Conservation (phyloP, 2,888 invertebrate species). For the Barypeithes pellucidus region DNA sequence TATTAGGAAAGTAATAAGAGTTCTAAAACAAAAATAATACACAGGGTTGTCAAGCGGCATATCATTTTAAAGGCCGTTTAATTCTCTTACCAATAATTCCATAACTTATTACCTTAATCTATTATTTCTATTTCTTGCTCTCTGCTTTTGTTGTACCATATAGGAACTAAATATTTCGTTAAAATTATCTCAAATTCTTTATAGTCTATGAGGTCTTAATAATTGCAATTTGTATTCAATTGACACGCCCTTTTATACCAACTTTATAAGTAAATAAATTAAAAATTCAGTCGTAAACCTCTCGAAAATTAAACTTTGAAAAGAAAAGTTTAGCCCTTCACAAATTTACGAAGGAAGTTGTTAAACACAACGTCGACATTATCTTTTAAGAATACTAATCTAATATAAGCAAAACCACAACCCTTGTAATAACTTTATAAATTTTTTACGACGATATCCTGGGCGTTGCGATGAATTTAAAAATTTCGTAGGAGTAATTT, state of each 20-base stretch:
- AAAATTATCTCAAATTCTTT: background rate
- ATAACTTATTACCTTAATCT: too few species aligned
- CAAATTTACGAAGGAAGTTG: conserved; percentile 35
- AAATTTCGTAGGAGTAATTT: conserved; percentile 24
- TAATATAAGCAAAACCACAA: conserved; percentile 40
- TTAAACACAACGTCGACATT: conserved; percentile 44
- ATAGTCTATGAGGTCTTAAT: background rate
- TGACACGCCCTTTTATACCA: conserved; percentile 15
- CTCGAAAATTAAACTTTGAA: conserved; percentile 37
- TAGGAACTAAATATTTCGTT: too few species aligned
- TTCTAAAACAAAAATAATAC: too few species aligned
- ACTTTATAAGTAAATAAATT: conserved; percentile 36
- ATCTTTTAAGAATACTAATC: conserved; percentile 47
- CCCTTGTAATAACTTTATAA: conserved; percentile 44
- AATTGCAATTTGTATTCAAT: conserved; percentile 25
- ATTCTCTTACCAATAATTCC: too few species aligned
- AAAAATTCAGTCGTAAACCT: conserved; percentile 35
- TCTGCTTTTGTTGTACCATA: too few species aligned
- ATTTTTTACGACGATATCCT: conserved; percentile 40
- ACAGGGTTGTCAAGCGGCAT: too few species aligned
- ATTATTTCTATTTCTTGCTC: too few species aligned
- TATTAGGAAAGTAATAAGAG: too few species aligned
- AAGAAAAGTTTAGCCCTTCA: conserved; percentile 37
- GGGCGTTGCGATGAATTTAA: conserved; percentile 24
- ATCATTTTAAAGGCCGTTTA: too few species aligned